Evolutionary conservation across 1,140 invertebrate species (phyloP).

Genomic region (Eumeta japonica): DNA sequence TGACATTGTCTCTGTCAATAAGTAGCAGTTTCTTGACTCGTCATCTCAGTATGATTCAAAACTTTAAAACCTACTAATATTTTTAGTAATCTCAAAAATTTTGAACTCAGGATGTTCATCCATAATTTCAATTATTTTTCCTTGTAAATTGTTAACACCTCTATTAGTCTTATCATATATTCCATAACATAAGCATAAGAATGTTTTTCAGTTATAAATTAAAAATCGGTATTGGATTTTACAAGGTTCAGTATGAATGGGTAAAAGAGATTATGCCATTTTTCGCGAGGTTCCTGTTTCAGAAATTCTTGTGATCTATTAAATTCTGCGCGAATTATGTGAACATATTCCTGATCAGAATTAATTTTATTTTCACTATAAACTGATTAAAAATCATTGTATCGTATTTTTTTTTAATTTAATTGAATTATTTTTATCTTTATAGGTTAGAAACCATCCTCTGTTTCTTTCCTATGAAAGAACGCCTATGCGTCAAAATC

Average conservation of each 20-base stretch:
- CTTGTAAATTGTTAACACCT: slow-evolving; percentile 31
- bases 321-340: slow-evolving; percentile 20
- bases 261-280: slow-evolving; percentile 29
- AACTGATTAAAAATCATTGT: slow-evolving; percentile 12
- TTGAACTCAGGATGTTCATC: slow-evolving; percentile 36
- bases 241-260: slow-evolving; percentile 21
- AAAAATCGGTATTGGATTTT: slow-evolving; percentile 34
- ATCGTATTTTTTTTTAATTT: slow-evolving; percentile 14
- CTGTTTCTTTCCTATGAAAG: too few species aligned
- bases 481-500: slow-evolving; percentile 15
- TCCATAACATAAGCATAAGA: slow-evolving; percentile 35
- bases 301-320: slow-evolving; percentile 16
- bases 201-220: slow-evolving; percentile 39
- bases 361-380: slow-evolving; percentile 12
- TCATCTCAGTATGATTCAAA: slow-evolving; percentile 17
- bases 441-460: slow-evolving; percentile 11
- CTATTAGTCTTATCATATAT: slow-evolving; percentile 37
- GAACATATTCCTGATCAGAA: slow-evolving; percentile 17
- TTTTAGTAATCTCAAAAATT: slow-evolving; percentile 23
- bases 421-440: slow-evolving; percentile 10
- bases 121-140: slow-evolving; percentile 25
- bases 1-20: slow-evolving; percentile 21
- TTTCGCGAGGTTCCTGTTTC: slow-evolving; percentile 16
- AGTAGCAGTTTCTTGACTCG: slow-evolving; percentile 25
- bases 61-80: slow-evolving; percentile 19